Conservation (phyloP, 2,113 vertebrate species). For the Oophaga pumilio region DNA sequence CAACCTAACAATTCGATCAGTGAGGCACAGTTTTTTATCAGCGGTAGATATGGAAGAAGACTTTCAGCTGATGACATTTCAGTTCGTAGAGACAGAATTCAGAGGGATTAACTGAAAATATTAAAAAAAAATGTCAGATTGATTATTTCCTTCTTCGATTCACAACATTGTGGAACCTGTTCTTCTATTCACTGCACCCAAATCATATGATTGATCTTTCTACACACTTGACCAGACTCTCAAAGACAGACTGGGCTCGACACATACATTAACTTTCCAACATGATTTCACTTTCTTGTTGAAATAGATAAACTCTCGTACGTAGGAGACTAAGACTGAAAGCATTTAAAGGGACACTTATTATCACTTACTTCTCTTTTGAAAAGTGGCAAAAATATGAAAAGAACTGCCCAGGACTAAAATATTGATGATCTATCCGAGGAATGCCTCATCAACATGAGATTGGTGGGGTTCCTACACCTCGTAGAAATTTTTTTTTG, state of each 20-base stretch:
- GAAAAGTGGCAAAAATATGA: no score
- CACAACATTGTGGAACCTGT: background rate
- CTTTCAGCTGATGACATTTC: constrained; percentile 1
- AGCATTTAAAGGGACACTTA: background rate
- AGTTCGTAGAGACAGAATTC: constrained; percentile 13
- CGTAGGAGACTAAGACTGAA: background rate
- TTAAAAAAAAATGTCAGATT: background rate
- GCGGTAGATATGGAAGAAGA: background rate
- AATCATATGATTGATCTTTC: constrained; percentile 37
- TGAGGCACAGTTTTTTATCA: background rate
- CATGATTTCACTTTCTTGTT: background rate
- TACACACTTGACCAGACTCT: constrained; percentile 5
- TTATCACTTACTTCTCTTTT: background rate
- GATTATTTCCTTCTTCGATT: constrained; percentile 7
- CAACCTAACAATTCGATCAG: background rate
- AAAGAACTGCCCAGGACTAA: no score
- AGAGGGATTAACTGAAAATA: constrained; percentile 11
- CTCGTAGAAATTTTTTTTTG: no score
- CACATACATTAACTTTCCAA: background rate
- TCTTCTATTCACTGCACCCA: constrained; percentile 15
- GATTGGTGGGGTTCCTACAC: no score
- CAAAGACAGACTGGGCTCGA: background rate
- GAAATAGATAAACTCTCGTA: background rate
- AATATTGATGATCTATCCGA: no score
- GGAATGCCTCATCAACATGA: no score